Conservation (phyloP, 2,113 vertebrate species). For the Heterochromis multidens region DNA sequence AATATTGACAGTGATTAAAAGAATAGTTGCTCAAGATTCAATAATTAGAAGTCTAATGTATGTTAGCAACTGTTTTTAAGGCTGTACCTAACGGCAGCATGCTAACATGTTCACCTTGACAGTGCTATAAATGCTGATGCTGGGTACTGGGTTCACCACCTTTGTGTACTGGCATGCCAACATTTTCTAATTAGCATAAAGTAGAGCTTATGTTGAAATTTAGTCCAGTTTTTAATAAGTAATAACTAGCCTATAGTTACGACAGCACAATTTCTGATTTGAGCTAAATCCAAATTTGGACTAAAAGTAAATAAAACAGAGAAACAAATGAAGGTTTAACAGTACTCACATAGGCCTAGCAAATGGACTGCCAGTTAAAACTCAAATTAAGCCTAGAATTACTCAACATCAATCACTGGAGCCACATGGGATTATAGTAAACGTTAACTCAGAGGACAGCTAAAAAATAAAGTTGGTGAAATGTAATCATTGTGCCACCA, state of each 20-base stretch:
- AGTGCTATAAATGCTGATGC: background rate
- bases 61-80: background rate
- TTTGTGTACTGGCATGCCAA: background rate
- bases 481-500: background rate
- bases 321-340: background rate
- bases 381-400: background rate
- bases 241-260: background rate
- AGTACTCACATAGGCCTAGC: background rate
- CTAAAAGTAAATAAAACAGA: background rate
- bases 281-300: background rate
- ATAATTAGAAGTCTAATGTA: too few relatives aligned
- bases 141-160: background rate
- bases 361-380: background rate
- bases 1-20: background rate
- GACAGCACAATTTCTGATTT: background rate
- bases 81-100: background rate
- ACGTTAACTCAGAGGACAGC: background rate
- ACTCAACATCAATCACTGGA: background rate
- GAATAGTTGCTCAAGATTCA: background rate
- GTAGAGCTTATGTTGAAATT: background rate
- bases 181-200: background rate
- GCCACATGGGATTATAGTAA: background rate
- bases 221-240: background rate
- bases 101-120: background rate
- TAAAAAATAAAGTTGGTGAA: background rate